Conservation (phyloP, 2,888 invertebrate genomes). For the Norana najaformis region DNA sequence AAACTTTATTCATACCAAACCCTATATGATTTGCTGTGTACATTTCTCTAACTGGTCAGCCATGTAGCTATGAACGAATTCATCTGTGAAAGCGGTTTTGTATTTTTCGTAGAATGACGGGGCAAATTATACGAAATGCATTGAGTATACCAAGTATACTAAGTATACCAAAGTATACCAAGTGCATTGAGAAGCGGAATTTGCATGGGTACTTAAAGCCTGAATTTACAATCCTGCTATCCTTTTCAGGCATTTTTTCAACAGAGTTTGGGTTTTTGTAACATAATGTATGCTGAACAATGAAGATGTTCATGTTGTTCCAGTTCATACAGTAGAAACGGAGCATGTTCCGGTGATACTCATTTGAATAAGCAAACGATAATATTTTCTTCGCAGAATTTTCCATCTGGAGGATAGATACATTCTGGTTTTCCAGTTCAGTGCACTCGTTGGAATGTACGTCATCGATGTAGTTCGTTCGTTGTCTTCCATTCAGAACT, state of each 20-base stretch:
- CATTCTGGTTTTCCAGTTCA: background rate
- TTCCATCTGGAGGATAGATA: background rate
- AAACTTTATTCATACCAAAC: background rate
- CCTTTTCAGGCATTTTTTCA: no score
- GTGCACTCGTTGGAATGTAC: background rate
- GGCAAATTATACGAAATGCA: background rate
- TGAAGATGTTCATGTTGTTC: background rate
- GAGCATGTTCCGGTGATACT: background rate
- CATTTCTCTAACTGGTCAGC: background rate
- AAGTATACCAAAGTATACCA: background rate
- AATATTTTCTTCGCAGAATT: background rate
- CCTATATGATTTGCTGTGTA: no score
- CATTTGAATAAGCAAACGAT: background rate
- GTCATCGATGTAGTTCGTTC: background rate
- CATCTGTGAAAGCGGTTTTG: background rate
- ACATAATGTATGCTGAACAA: background rate
- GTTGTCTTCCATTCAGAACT: background rate
- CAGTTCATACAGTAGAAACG: background rate
- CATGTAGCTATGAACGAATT: background rate
- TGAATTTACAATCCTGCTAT: no score
- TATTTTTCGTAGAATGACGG: background rate
- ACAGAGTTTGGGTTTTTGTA: no score
- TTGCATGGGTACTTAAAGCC: no score
- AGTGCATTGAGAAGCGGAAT: background rate
- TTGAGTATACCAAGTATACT: background rate